A percentile compares a stretch with the other conserved stretches of the same genome.
Evolutionary conservation across 2,888 invertebrate genomes (phyloP).

Genomic region (Apamea anceps): DNA sequence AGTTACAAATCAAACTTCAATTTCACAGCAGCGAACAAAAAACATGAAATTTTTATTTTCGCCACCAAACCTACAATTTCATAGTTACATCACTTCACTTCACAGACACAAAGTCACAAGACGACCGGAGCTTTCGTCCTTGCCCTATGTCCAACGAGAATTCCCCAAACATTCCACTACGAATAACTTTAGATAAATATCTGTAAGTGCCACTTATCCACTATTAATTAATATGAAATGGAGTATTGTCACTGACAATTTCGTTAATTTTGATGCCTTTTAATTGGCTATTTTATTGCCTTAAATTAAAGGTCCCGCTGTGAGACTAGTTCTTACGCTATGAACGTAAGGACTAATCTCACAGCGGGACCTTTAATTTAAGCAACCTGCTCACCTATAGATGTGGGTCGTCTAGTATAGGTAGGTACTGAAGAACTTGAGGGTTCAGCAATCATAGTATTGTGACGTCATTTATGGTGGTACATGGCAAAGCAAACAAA

Average conservation of each 20-base stretch:
- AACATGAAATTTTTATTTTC: background rate
- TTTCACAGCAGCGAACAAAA: background rate
- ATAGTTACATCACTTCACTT: slow-evolving; percentile 16
- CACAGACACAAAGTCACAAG: slow-evolving; percentile 12
- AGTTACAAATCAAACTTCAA: background rate
- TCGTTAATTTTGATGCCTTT: background rate
- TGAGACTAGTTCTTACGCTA: too few species aligned
- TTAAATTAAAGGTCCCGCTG: background rate
- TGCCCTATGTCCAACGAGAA: slow-evolving; percentile 71
- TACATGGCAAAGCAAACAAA: background rate
- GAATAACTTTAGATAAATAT: slow-evolving; percentile 69
- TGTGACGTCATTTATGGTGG: background rate
- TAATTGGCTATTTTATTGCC: slow-evolving; percentile 4
- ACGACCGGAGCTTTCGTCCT: slow-evolving; percentile 58
- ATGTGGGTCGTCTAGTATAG: too few species aligned
- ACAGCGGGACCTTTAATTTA: too few species aligned
- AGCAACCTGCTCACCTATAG: background rate
- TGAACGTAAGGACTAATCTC: too few species aligned
- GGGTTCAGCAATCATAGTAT: background rate
- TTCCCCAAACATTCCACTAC: slow-evolving; percentile 69
- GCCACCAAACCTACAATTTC: background rate
- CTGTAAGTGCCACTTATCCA: slow-evolving; percentile 37
- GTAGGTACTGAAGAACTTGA: background rate
- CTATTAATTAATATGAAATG: slow-evolving; percentile 23
- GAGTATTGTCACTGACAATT: slow-evolving; percentile 1